Conservation (phyloP, 1,140 invertebrate species). For the Portunus trituberculatus region DNA sequence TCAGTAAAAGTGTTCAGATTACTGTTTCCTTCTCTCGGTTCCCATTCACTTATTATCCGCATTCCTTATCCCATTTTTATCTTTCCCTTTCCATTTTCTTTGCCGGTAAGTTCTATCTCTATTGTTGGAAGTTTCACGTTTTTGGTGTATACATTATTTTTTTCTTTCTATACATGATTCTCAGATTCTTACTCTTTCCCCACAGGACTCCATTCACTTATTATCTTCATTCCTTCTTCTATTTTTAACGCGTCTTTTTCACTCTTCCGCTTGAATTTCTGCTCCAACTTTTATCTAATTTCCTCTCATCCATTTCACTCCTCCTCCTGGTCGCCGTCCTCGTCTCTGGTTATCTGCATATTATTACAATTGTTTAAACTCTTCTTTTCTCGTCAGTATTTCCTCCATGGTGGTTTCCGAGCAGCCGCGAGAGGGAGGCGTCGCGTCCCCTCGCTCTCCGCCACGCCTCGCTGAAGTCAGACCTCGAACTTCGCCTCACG, state of each 20-base stretch:
- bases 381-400: slow-evolving; percentile 22
- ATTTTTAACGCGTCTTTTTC: neutral
- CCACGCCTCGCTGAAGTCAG: neutral
- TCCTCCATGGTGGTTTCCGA: neutral
- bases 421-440: neutral
- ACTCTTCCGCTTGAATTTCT: neutral
- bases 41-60: neutral
- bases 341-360: neutral
- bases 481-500: neutral
- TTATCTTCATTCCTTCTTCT: neutral
- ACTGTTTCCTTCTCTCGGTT: too few relatives aligned
- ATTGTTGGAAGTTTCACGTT: too few relatives aligned
- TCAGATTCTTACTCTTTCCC: too few relatives aligned
- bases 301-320: slow-evolving; percentile 11
- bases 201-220: neutral
- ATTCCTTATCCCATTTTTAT: too few relatives aligned
- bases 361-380: slow-evolving; percentile 15
- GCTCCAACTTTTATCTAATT: neutral
- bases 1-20: too few relatives aligned
- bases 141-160: too few relatives aligned
- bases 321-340: neutral
- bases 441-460: neutral
- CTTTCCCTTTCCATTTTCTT: too few relatives aligned
- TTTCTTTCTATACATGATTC: too few relatives aligned
- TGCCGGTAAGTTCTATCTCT: too few relatives aligned